Percentiles rank a stretch among this genome's conserved stretches.
phyloP scores from a whole-genome alignment of 2,797 vertebrate genomes.

The Astyanax mexicanus region DNA sequence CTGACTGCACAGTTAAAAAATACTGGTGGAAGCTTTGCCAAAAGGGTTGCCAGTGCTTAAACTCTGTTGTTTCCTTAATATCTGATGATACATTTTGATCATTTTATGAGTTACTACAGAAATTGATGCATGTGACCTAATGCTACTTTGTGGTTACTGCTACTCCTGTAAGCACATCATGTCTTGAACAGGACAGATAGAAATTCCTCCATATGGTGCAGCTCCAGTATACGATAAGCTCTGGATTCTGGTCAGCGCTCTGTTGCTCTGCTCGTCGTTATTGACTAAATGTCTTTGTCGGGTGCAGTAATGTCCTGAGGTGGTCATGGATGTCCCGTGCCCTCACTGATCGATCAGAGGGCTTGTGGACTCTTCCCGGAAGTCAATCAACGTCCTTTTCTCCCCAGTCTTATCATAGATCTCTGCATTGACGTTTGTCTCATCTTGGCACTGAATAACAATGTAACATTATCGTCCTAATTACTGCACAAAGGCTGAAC shows the following conservation, averaged over 20 bases:
- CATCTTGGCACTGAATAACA: constrained; percentile 19
- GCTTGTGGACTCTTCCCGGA: not conserved
- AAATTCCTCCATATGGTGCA: not conserved
- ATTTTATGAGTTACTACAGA: no score
- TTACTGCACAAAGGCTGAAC: not conserved
- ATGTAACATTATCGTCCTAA: constrained; percentile 6
- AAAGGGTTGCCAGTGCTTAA: no score
- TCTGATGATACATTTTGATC: no score
- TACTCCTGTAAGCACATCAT: no score
- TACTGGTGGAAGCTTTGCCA: no score
- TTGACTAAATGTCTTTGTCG: not conserved
- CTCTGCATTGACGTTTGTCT: constrained; percentile 31
- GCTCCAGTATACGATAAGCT: not conserved
- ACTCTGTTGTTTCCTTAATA: no score
- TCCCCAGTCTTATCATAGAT: constrained; percentile 23
- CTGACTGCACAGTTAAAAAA: no score
- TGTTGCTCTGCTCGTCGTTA: not conserved
- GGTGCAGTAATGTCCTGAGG: not conserved
- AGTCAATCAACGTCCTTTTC: constrained; percentile 29
- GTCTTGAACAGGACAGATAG: no score
- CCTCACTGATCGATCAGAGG: constrained; percentile 19
- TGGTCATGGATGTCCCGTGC: not conserved
- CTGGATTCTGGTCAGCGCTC: not conserved
- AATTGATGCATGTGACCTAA: no score
- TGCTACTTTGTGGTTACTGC: no score